These are phyloP conservation scores for Charadrius vociferus DNA, from an alignment of 2,113 vertebrate species.

Conservation along the genomic window DNA sequence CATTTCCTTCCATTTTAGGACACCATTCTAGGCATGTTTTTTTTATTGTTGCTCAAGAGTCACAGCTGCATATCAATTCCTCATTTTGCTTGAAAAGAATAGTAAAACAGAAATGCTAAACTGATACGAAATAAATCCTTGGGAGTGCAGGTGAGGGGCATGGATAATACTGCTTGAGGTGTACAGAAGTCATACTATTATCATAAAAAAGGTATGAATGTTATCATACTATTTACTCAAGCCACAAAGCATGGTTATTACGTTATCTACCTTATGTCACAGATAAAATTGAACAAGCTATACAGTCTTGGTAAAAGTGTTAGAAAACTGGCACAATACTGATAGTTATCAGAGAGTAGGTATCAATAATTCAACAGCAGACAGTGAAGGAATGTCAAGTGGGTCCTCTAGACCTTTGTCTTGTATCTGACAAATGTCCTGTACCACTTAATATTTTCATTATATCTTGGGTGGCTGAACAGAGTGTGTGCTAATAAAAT, in stretches of 20 bases:
- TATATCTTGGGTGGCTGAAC: not conserved
- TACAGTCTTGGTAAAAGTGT: not conserved
- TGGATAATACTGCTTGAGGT: not conserved
- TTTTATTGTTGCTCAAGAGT: not conserved
- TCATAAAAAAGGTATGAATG: not conserved
- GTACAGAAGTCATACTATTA: not conserved
- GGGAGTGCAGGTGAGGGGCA: not conserved
- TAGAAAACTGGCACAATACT: not conserved
- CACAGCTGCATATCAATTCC: not conserved
- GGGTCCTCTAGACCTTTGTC: not conserved
- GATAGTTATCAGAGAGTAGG: not conserved
- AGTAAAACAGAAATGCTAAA: not conserved
- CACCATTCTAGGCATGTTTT: not conserved
- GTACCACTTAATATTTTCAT: not conserved
- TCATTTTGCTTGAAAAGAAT: not conserved
- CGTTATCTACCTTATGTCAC: not conserved
- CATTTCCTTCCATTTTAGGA: not conserved
- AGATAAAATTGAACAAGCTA: not conserved
- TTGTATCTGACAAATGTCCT: not conserved
- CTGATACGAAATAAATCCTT: not conserved
- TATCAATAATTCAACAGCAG: not conserved
- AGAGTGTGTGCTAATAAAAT: not conserved
- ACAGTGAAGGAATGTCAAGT: not conserved
- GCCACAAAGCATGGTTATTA: not conserved
- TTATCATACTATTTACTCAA: not conserved